Base-by-base conservation (phyloP, 30 jellyfish, hydroid and myxozoan genomes). In the Aurelia sp. region DNA sequence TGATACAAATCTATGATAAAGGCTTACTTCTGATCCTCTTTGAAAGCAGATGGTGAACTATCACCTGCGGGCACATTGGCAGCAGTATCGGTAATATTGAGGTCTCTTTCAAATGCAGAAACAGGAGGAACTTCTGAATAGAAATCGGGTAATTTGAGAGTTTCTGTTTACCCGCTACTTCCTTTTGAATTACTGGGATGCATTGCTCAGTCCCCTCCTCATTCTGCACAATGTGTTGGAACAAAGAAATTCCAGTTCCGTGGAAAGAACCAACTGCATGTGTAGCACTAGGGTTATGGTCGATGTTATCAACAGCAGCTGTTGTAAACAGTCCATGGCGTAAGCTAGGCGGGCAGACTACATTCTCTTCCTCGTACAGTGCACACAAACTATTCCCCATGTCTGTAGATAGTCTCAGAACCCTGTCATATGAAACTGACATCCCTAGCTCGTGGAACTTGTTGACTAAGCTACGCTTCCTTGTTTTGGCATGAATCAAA, bases 221-320 rank as follows among this genome's bases (percentile, higher is more conserved):
- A 51, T 61, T 61, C 19, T 35, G 37, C 44, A 52, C 18, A 19
- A 68, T 27, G 73, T 76, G 77, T 55, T 76, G 87, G n/a, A 76
- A 51, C 58, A 76, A 18, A 55, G 82, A 76, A 51, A 76, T 76
- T 30, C 44, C 78, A 18, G 87, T 76, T 37, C 87, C 82, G 35
- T 76, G 78, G 30, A 76, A 61, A 3, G 62, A 76, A 59, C 78
- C 87, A 52, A 52, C 33, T 9, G 87, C 55, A 15, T 31, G 53
- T 63, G 79, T 76, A 17, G 73, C 19, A 73, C 85, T 73, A 22
- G 85, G 23, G 72, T 73, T 73, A 17, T 53, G 85, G 60, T 73
- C 85, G 51, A 73, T 73, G 72, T 73, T 44, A 53, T 73, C 85
- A 18, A 41, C 70, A 33, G 85, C 85, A 19, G 85, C 72, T 17